Conservation (phyloP, 2,888 invertebrate species). For the Ochropacha duplaris region DNA sequence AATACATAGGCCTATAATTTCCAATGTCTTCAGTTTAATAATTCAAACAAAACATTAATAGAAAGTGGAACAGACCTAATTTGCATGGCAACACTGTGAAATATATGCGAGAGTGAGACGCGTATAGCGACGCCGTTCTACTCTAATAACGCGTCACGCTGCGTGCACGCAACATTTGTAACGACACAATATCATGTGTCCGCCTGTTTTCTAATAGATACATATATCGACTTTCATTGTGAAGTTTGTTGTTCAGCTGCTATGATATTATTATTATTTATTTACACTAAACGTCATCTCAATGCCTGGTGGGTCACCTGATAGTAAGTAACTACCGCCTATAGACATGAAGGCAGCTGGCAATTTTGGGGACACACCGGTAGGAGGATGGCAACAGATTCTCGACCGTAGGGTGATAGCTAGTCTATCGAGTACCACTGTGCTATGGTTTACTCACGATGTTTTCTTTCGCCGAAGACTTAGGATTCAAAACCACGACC, state of each 20-base stretch:
- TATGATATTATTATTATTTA: not conserved
- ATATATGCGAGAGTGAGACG: conserved; percentile 36
- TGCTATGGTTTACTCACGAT: too few species aligned
- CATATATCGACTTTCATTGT: not conserved
- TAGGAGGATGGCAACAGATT: too few species aligned
- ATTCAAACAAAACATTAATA: conserved; percentile 31
- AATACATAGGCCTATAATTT: conserved; percentile 21
- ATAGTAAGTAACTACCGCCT: too few species aligned
- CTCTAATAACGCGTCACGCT: conserved; percentile 63
- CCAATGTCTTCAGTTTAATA: conserved; percentile 32
- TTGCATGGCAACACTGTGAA: conserved; percentile 53
- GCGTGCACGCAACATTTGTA: conserved; percentile 42
- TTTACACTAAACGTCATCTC: not conserved
- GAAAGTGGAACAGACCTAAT: conserved; percentile 54
- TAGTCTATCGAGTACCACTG: too few species aligned
- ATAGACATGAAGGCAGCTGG: too few species aligned
- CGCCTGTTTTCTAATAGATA: conserved; percentile 28
- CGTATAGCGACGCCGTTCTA: conserved; percentile 42
- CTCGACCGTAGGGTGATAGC: too few species aligned
- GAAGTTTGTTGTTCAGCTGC: not conserved
- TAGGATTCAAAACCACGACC: too few species aligned
- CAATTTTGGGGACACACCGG: too few species aligned
- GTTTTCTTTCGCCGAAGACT: too few species aligned
- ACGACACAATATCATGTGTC: conserved; percentile 38
- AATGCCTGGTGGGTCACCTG: not conserved